phyloP scores from a whole-genome alignment of 2,888 invertebrate genomes.

The Dryadula phaetusa region DNA sequence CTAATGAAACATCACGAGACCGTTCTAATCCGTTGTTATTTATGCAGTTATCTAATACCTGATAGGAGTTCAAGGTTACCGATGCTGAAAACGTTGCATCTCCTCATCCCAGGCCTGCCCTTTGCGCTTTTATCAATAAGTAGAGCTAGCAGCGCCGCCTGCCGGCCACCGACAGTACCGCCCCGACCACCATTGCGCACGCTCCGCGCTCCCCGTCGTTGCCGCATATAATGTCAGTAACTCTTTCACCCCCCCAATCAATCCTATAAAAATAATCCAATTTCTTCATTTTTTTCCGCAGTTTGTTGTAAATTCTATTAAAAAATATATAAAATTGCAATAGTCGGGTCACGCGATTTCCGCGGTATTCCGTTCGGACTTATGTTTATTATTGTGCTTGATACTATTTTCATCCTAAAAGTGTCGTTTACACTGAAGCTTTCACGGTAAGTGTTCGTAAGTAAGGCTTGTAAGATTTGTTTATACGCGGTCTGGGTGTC shows the following conservation, averaged over 20 bases:
- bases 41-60: constrained; percentile 73
- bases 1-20: constrained; percentile 13
- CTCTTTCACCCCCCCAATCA: constrained; percentile 65
- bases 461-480: constrained; percentile 52
- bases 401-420: constrained; percentile 56
- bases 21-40: constrained; percentile 38
- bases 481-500: constrained; percentile 47
- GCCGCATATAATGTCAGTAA: constrained; percentile 65
- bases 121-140: constrained; percentile 80
- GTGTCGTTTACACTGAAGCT: constrained; percentile 58
- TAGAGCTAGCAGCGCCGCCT: constrained; percentile 68
- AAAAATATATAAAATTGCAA: constrained; percentile 3
- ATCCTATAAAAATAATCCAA: constrained; percentile 61
- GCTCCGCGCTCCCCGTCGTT: constrained; percentile 69
- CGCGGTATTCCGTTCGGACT: constrained; percentile 48
- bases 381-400: constrained; percentile 67
- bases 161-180: constrained; percentile 67
- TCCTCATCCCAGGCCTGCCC: constrained; percentile 56
- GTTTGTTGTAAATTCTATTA: constrained; percentile 16
- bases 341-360: neutral
- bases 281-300: constrained; percentile 51
- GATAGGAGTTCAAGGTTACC: constrained; percentile 80
- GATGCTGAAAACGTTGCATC: constrained; percentile 60
- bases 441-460: constrained; percentile 65
- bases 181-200: constrained; percentile 72